These are phyloP conservation scores for Emydocephalus ijimae DNA, from an alignment of 2,113 vertebrate genomes.

Conservation along the genomic window DNA sequence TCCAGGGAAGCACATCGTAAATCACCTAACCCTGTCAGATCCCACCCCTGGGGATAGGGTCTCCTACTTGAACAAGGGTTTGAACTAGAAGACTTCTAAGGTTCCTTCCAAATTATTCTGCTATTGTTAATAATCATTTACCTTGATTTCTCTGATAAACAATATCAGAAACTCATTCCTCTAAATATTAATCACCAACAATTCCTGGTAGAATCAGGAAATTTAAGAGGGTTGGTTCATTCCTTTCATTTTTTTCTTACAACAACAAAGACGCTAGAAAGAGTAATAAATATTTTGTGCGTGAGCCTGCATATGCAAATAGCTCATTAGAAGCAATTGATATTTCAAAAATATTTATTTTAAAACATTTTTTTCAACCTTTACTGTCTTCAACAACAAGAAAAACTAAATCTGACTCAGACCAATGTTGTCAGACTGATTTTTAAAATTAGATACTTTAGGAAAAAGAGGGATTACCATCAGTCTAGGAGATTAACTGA, in stretches of 20 bases:
- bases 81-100: not conserved
- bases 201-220: not conserved
- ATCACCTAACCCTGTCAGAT: no score
- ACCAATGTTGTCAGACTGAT: not conserved
- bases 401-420: not conserved
- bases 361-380: not conserved
- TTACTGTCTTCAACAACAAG: not conserved
- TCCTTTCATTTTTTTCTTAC: not conserved
- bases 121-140: not conserved
- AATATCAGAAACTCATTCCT: not conserved
- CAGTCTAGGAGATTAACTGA: not conserved
- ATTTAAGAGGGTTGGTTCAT: not conserved
- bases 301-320: not conserved
- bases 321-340: conserved; percentile 1
- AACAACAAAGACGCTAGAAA: not conserved
- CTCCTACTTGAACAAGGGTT: not conserved
- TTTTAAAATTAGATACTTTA: conserved; percentile 5
- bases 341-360: conserved; percentile 17
- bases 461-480: not conserved
- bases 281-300: not conserved
- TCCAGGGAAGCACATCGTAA: no score
- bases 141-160: not conserved
- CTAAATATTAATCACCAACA: not conserved
- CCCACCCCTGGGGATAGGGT: not conserved
- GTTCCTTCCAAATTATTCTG: not conserved